These are phyloP conservation scores for Monomorium pharaonis DNA, from an alignment of 1,140 invertebrate genomes.

Conservation along the genomic window DNA sequence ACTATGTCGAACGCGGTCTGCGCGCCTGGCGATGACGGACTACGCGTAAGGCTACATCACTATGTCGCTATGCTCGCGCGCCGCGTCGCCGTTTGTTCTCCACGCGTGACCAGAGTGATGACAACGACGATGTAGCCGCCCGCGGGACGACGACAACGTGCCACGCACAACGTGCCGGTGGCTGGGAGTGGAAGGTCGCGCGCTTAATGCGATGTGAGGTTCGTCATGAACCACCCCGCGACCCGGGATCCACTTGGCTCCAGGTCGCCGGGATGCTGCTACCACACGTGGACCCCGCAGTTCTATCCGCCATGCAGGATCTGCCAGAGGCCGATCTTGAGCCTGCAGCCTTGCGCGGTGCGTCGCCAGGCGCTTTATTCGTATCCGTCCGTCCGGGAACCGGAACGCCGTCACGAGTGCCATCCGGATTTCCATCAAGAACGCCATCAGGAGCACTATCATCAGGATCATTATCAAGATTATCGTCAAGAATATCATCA, in stretches of 20 bases:
- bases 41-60: slow-evolving; percentile 14
- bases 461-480: slow-evolving; percentile 4
- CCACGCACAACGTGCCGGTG: slow-evolving; percentile 19
- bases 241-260: slow-evolving; percentile 83
- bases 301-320: slow-evolving; percentile 79
- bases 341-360: slow-evolving; percentile 76
- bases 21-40: slow-evolving; percentile 20
- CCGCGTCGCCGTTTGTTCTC: background rate
- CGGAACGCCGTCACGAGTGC: slow-evolving; percentile 48
- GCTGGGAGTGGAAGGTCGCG: slow-evolving; percentile 28
- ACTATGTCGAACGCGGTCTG: slow-evolving; percentile 27
- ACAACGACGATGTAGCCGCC: slow-evolving; percentile 18
- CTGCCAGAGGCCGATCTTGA: slow-evolving; percentile 79
- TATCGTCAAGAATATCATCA: slow-evolving; percentile 6
- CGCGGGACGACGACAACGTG: background rate
- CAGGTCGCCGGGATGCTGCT: slow-evolving; percentile 84
- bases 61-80: background rate
- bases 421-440: background rate
- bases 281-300: slow-evolving; percentile 82
- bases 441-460: slow-evolving; percentile 5
- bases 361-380: slow-evolving; percentile 47
- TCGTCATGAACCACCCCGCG: slow-evolving; percentile 84
- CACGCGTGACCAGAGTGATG: background rate
- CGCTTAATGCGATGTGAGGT: slow-evolving; percentile 81
- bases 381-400: slow-evolving; percentile 61